phyloP scores from a whole-genome alignment of 2,888 invertebrate species.

The Nymphalis polychloros region DNA sequence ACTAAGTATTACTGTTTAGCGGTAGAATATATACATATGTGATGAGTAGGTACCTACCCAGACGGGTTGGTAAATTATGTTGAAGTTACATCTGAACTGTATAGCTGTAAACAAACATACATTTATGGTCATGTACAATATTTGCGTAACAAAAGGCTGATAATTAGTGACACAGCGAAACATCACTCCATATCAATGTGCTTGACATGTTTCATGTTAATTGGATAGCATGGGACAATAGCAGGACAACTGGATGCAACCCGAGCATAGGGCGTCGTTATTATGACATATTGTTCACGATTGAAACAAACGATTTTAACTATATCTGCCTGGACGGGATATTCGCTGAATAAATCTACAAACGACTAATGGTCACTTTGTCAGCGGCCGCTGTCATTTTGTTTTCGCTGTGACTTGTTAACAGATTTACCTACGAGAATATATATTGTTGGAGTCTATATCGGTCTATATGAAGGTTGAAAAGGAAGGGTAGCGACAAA shows the following conservation, averaged over 20 bases:
- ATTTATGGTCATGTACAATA: slow-evolving; percentile 36
- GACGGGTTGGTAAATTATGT: no score
- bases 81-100: background rate
- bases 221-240: slow-evolving; percentile 72
- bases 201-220: slow-evolving; percentile 75
- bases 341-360: slow-evolving; percentile 40
- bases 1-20: no score
- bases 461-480: background rate
- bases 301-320: slow-evolving; percentile 61
- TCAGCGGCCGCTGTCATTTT: slow-evolving; percentile 27
- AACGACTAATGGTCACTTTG: slow-evolving; percentile 35
- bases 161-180: slow-evolving; percentile 67
- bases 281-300: slow-evolving; percentile 74
- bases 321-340: slow-evolving; percentile 45
- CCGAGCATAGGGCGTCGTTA: slow-evolving; percentile 56
- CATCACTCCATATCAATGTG: slow-evolving; percentile 65
- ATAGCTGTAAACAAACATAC: slow-evolving; percentile 19
- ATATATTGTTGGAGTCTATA: slow-evolving; percentile 1
- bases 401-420: slow-evolving; percentile 22
- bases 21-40: no score
- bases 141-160: slow-evolving; percentile 57
- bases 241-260: slow-evolving; percentile 54
- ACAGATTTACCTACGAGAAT: slow-evolving; percentile 3
- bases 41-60: no score
- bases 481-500: background rate